Evolutionary conservation across 2,888 invertebrate genomes (phyloP), one percentile per base, ranked within the genome.

Genomic region (Tetrapedia diversipes): DNA sequence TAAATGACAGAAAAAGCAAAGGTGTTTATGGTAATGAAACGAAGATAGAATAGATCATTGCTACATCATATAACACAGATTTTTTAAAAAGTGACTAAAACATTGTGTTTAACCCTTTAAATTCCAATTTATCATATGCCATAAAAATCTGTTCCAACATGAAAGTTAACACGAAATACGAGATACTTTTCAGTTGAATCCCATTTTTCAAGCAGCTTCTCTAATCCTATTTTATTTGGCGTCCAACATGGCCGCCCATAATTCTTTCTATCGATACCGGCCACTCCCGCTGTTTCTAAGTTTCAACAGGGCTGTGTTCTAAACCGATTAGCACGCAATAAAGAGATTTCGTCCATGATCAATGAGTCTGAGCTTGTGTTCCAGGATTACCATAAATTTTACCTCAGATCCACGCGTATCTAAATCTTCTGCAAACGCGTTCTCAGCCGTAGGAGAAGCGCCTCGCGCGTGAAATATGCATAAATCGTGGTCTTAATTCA

Each of bases 271-370:
- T 22, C 53, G 54, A 54, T 63, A 61, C 16, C 11, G 29, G 53
- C 49, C 39, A 47, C 70, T 65, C 80, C 80, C 61, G 76, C 80
- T 76, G 76, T 76, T 66, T 37, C 66, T 66, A 32, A 75, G 68
- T 79, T 76, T 59, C 61, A 61, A 61, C 65, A 43, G 37, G 43
- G 53, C 47, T 39, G 16, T 64, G 16, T 53, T 29, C 61, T 41
- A 41, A 61, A 39, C 43, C 64, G 66, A 66, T 72, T 67, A 61
- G 65, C 77, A 73, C 79, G 73, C 79, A 73, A 79, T 73, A 79
- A 72, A 78, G 41, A 51, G 64, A 70, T 77, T 43, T 54, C 39
- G 24, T 45, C 41, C 39, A 53, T 37, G 51, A 68, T 64, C 29
- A 22, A 63, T 61, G 45, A 47, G 59, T 45, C 57, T 43, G 66